Evolutionary conservation across 2,888 invertebrate genomes (phyloP), one percentile per base, ranked within the genome.

Genomic region (Athalia cordata): DNA sequence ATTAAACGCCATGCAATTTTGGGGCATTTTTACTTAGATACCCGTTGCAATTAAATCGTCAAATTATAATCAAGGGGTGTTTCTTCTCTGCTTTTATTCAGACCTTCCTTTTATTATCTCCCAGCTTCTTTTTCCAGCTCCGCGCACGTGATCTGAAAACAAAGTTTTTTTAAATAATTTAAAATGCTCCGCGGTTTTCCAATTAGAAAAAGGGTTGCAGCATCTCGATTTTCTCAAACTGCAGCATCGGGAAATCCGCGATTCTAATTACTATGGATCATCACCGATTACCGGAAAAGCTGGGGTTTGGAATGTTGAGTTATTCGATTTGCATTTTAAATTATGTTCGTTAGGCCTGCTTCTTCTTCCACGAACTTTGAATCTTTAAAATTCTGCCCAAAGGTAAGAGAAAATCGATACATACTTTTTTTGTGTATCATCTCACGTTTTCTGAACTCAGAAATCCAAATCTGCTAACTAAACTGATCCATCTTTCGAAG

Each of bases 251-350:
- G 29, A 29, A 29, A 29, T n/a, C n/a, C n/a, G n/a, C n/a, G n/a
- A n/a, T n/a, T n/a, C n/a, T n/a, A n/a, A n/a, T n/a, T n/a, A n/a
- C n/a, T n/a, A n/a, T n/a, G n/a, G n/a, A n/a, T n/a, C 29, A 29
- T 29, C 29, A 29, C 29, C 29, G 29, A 29, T 29, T 29, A 29
- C 50, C 62, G 57, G 64, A 59, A 75, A 57, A 61, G 66, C 52
- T 45, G 13, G 50, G 45, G 43, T 64, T 45, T 49, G n/a, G 13
- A 13, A 45, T 68, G 62, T 67, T 74, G 57, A 72, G 15, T 5
- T 50, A 55, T 8, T 57, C 77, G 81, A 87, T 87, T 87, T 87
- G 85, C 85, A 87, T 87, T 83, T 84, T 87, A 87, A 85, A 85
- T 86, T 81, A 78, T 78, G 68, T 77, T 80, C 80, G 52, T 76